Evolutionary conservation across 2,888 invertebrate species (phyloP).

Genomic region (Phlogophora meticulosa): DNA sequence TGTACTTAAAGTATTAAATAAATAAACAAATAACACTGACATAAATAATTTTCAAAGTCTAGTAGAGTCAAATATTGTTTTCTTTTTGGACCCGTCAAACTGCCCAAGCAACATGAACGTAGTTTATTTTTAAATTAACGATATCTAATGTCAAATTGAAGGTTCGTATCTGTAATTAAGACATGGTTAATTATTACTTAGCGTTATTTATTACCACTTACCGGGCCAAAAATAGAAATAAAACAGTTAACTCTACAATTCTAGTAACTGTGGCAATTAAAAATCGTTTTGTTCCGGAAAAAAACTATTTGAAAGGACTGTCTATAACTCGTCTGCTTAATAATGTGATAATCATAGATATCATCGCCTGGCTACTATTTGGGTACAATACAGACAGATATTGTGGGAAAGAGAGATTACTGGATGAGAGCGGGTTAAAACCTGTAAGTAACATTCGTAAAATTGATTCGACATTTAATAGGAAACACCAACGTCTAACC

Average conservation of each 20-base stretch:
- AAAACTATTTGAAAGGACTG: too few species aligned
- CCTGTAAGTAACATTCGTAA: too few species aligned
- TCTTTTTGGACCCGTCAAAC: neutral
- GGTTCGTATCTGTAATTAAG: constrained; percentile 39
- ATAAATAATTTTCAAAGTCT: neutral
- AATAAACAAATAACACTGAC: too few species aligned
- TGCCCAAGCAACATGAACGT: neutral
- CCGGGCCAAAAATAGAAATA: constrained; percentile 15
- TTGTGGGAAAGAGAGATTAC: too few species aligned
- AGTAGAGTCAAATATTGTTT: neutral
- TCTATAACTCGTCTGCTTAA: neutral
- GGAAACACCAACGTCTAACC: too few species aligned
- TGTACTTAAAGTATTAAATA: too few species aligned
- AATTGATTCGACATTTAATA: too few species aligned
- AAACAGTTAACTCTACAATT: constrained; percentile 16
- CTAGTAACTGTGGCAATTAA: neutral
- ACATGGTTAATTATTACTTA: constrained; percentile 35
- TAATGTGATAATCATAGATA: neutral
- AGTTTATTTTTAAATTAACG: constrained; percentile 9
- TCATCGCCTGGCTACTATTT: neutral
- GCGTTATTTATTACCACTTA: constrained; percentile 36
- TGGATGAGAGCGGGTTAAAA: too few species aligned
- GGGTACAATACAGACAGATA: too few species aligned
- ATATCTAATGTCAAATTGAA: constrained; percentile 10
- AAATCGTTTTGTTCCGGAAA: constrained; percentile 14